Conservation (phyloP, 2,113 vertebrate species). For the Hydropotes inermis region DNA sequence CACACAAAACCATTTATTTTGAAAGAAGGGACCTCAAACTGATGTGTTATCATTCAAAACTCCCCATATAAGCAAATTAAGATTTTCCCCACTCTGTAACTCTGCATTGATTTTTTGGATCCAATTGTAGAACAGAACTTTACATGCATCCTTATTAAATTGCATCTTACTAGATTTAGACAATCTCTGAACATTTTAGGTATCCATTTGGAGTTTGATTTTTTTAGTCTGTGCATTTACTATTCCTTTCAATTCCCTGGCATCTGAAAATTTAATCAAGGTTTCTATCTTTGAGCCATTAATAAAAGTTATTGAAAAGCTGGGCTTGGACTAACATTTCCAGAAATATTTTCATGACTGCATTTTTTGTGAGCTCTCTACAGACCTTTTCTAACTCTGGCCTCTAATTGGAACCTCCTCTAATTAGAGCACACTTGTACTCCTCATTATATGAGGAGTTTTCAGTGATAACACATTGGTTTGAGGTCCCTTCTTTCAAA, state of each 20-base stretch:
- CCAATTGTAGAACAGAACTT: background rate
- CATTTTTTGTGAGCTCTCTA: background rate
- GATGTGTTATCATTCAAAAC: background rate
- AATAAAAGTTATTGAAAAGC: background rate
- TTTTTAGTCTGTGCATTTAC: background rate
- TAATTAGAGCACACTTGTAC: background rate
- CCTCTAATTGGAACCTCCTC: background rate
- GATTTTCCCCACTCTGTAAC: background rate
- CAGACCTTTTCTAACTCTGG: background rate
- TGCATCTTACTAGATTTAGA: background rate
- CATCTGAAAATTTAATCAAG: background rate
- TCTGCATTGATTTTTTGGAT: background rate
- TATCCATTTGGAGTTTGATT: slow-evolving; percentile 12
- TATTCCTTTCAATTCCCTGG: background rate
- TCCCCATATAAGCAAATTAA: background rate
- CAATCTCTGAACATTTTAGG: background rate
- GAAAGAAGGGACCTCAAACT: background rate
- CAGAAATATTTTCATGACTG: background rate
- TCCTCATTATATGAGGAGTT: background rate
- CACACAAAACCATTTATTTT: background rate
- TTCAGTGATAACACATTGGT: background rate
- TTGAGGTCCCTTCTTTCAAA: background rate
- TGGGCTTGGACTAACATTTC: background rate
- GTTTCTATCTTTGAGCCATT: background rate
- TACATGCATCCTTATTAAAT: background rate